Base-by-base conservation (phyloP, 2,113 vertebrate species). In the Macrotis lagotis region DNA sequence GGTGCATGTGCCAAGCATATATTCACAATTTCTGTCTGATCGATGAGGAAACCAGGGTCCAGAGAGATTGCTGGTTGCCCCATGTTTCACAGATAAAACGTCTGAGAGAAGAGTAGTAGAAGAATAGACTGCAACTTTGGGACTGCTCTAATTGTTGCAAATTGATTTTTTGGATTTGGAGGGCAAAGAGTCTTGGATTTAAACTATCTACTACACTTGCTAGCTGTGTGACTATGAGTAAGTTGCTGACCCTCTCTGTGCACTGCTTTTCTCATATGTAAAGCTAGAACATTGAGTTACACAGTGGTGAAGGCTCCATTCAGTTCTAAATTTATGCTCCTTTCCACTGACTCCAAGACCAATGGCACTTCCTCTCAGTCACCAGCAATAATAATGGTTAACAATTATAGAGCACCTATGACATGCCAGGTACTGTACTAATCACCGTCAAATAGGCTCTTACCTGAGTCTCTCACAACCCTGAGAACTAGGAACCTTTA, bases 131-230 rank as follows among this genome's bases (percentile, higher is more conserved):
- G n/a, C n/a, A n/a, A n/a, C n/a, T n/a, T n/a, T n/a, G n/a, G n/a
- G n/a, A n/a, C n/a, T n/a, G n/a, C n/a, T n/a, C n/a, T n/a, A n/a
- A n/a, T n/a, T n/a, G n/a, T n/a, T n/a, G n/a, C n/a, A n/a, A n/a
- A n/a, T n/a, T n/a, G n/a, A n/a, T n/a, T n/a, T n/a, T n/a, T 3
- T 66, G 0, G 31, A 37, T 0, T 14, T 37, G 31, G 31, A 12
- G 3, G 59, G 14, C 12, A 16, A 66, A 3, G 59, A 66, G 31
- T 5, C 31, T 74, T 74, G 59, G 31, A 14, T 66, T 66, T 66
- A 66, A 37, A 3, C 28, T 66, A 12, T 31, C 31, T 66, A 2
- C 31, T 66, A 4, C 4, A 12, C 12, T 66, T 37, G 14, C 31
- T 37, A 28, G 52, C 5, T 37, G 31, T 14, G 12, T 59, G 10